Evolutionary conservation across 2,888 invertebrate species (phyloP), one percentile per base, ranked within the genome.

Genomic region (Conops quadrifasciatus): DNA sequence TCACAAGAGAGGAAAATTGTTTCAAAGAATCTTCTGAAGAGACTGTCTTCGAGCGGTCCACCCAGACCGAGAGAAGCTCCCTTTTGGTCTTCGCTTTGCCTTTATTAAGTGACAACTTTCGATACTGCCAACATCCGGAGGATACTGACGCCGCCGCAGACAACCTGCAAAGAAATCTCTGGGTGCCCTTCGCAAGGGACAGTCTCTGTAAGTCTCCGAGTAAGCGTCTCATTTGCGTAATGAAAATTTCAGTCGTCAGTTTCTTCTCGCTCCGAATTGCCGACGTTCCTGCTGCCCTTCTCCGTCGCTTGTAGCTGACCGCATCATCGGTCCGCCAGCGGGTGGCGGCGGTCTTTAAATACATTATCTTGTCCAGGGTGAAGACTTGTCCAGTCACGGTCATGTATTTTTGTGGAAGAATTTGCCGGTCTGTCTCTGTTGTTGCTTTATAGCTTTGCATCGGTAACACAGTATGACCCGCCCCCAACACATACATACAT

Each of bases 211-310:
- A n/a, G n/a, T n/a, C n/a, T n/a, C n/a, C n/a, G n/a, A n/a, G 13
- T 19, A 15, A n/a, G 49, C 16, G 30, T 71, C 80, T 80, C 80
- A 81, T 81, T 80, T 80, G 79, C 80, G 77, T 81, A 80, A 80
- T 81, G 81, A 76, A 78, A 80, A 81, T 78, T 80, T 80, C 80
- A 81, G 80, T 80, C 80, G 78, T 76, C 49, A 19, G 49, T 28
- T 68, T 51, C 24, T 15, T 58, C 26, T 1, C 15, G 53, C 53
- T 16, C 4, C 15, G 19, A 4, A 19, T 15, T 49, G 11, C n/a
- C 45, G 45, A 13, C 9, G 45, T 7, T 7, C 9, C 9, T 7
- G 45, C 9, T 7, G 45, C 9, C 45, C 9, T 13, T 49, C 49
- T 15, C 16, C n/a, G 15, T 15, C n/a, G n/a, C 49, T 15, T 2